Percentiles rank a stretch among this genome's conserved stretches.
phyloP scores from a whole-genome alignment of 1,140 invertebrate species.

The Popillia japonica region DNA sequence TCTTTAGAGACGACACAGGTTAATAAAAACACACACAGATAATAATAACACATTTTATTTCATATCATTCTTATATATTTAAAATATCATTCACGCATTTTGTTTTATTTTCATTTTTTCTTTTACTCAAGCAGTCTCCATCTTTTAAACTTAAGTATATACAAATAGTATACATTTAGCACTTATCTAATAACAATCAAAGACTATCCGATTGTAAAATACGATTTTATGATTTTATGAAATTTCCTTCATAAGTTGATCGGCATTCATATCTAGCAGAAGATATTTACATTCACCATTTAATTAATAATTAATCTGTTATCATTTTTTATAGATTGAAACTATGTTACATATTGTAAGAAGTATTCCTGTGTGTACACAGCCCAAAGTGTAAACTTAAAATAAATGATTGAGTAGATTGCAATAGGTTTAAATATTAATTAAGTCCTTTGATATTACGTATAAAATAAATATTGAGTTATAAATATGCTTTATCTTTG shows the following conservation, averaged over 20 bases:
- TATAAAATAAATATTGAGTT: background rate
- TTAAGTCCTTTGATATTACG: background rate
- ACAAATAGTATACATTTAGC: slow-evolving; percentile 51
- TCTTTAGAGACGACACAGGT: too few relatives aligned
- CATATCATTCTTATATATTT: slow-evolving; percentile 52
- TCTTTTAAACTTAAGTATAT: slow-evolving; percentile 51
- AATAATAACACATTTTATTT: slow-evolving; percentile 48
- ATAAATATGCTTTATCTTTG: slow-evolving; percentile 33
- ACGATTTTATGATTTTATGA: slow-evolving; percentile 43
- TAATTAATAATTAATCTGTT: background rate
- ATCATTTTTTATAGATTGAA: background rate
- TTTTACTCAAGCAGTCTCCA: slow-evolving; percentile 50
- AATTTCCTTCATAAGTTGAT: slow-evolving; percentile 36
- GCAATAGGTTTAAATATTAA: background rate
- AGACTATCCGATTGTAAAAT: slow-evolving; percentile 46
- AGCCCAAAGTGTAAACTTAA: too few relatives aligned
- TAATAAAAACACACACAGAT: background rate
- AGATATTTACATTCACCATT: slow-evolving; percentile 42
- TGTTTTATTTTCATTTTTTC: slow-evolving; percentile 36
- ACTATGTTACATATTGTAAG: background rate
- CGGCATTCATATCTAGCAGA: slow-evolving; percentile 41
- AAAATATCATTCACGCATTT: slow-evolving; percentile 53
- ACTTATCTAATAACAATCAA: slow-evolving; percentile 46
- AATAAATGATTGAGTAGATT: too few relatives aligned
- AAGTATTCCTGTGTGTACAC: too few relatives aligned